phyloP scores from a whole-genome alignment of 64 coral and sea anemone species.

The Montipora efflorescens region DNA sequence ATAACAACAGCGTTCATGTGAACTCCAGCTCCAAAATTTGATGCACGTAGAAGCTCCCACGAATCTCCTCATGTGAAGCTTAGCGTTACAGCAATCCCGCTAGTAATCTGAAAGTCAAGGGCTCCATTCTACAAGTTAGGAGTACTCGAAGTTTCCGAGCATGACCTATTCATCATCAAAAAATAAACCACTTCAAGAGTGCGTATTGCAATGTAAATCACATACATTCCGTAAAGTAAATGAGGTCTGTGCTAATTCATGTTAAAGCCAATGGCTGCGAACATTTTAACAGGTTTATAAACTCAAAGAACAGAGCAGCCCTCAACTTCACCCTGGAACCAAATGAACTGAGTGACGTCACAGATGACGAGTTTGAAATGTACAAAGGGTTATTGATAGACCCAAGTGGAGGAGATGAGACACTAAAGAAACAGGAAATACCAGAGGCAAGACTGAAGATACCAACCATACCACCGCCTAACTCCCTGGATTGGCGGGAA shows the following conservation, averaged over 20 bases:
- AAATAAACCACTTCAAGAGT: no score
- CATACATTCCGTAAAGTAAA: no score
- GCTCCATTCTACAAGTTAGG: no score
- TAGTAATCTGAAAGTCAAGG: no score
- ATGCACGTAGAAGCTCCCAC: no score
- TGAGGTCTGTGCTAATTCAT: not conserved
- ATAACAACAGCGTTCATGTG: no score
- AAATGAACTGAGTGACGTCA: constrained; percentile 88
- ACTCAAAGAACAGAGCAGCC: constrained; percentile 81
- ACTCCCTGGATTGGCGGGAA: constrained; percentile 86
- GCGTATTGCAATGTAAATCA: no score
- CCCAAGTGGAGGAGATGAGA: constrained; percentile 71
- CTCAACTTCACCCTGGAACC: constrained; percentile 79
- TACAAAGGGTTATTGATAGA: constrained; percentile 91
- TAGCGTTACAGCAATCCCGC: no score
- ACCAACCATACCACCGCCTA: constrained; percentile 57
- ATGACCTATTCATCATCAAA: no score
- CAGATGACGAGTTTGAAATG: constrained; percentile 89
- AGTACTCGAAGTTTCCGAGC: no score
- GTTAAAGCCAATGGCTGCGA: not conserved
- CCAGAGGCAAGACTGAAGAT: constrained; percentile 69
- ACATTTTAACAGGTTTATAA: constrained; percentile 74
- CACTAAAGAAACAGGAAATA: constrained; percentile 70
- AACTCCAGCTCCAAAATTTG: no score
- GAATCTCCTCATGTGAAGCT: no score